Evolutionary conservation across 2,797 vertebrate species (phyloP).

Genomic region (Sebastes trivittatus): DNA sequence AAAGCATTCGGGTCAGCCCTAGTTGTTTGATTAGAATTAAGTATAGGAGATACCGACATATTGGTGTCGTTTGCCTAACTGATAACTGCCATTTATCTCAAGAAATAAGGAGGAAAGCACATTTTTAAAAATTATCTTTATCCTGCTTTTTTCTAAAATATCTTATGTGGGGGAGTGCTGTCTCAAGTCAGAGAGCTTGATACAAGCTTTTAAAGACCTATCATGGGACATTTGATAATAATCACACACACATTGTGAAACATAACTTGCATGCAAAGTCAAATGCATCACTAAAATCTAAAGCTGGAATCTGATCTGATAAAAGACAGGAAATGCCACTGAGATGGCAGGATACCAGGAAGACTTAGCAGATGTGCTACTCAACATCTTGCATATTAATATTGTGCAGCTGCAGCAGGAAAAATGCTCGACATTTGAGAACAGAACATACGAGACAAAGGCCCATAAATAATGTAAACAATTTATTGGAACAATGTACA

Average conservation of each 20-base stretch:
- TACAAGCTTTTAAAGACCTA: not conserved
- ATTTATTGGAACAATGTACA: conserved; percentile 98
- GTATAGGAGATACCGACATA: not conserved
- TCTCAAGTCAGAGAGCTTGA: not conserved
- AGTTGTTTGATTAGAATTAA: not conserved
- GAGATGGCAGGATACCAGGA: too few species aligned
- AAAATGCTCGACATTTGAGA: not conserved
- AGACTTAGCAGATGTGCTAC: not conserved
- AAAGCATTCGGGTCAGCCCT: too few species aligned
- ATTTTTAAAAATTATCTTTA: too few species aligned
- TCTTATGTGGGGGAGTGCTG: not conserved
- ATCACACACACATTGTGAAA: not conserved
- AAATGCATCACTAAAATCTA: not conserved
- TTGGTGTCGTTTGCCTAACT: not conserved
- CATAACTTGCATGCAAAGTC: not conserved
- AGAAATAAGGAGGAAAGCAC: not conserved
- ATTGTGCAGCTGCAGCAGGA: not conserved
- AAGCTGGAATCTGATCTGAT: not conserved
- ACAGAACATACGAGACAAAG: conserved; percentile 16
- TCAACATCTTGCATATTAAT: not conserved
- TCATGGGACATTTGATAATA: not conserved
- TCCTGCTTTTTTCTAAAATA: not conserved
- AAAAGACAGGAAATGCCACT: too few species aligned
- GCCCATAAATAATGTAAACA: conserved; percentile 89
- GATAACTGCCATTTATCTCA: not conserved